A percentile compares a stretch with the other conserved stretches of the same genome.
phyloP scores from a whole-genome alignment of 2,113 vertebrate genomes.

The Protomyctophum bolini region DNA sequence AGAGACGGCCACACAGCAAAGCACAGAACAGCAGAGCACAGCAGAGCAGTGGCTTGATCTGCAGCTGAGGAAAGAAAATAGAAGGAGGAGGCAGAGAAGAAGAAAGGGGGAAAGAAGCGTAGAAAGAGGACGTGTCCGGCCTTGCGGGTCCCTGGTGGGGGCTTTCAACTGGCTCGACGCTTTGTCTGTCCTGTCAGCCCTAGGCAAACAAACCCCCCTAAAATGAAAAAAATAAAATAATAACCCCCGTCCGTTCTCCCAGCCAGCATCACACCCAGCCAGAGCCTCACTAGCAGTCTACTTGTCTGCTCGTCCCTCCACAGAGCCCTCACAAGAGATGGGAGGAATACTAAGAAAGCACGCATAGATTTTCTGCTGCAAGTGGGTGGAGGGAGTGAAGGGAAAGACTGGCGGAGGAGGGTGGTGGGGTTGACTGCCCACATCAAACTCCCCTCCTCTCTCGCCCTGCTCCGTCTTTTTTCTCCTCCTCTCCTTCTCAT shows the following conservation, averaged over 20 bases:
- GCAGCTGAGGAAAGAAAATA: conserved; percentile 2
- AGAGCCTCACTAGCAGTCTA: conserved; percentile 69
- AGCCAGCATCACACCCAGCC: conserved; percentile 72
- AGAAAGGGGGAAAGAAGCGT: conserved; percentile 10
- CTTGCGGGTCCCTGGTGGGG: conserved; percentile 61
- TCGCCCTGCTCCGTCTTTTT: conserved; percentile 49
- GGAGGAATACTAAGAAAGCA: conserved; percentile 81
- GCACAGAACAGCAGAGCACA: background rate
- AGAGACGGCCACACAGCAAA: background rate
- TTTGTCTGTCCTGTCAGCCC: conserved; percentile 73
- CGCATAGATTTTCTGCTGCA: conserved; percentile 77
- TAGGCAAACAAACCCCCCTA: conserved; percentile 63
- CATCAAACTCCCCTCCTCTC: conserved; percentile 79
- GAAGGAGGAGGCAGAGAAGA: background rate
- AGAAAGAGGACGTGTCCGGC: conserved; percentile 53
- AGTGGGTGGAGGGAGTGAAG: conserved; percentile 43
- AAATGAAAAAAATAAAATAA: conserved; percentile 47
- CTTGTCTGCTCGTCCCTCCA: conserved; percentile 73
- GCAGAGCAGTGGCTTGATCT: conserved; percentile 18
- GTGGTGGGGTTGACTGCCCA: conserved; percentile 69
- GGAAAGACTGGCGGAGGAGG: conserved; percentile 53
- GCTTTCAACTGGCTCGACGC: conserved; percentile 65
- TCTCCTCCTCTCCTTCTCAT: conserved; percentile 61
- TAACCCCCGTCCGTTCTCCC: conserved; percentile 43
- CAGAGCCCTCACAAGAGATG: conserved; percentile 72